Evolutionary conservation across 2,113 vertebrate genomes (phyloP).

Genomic region (Sorex araneus): DNA sequence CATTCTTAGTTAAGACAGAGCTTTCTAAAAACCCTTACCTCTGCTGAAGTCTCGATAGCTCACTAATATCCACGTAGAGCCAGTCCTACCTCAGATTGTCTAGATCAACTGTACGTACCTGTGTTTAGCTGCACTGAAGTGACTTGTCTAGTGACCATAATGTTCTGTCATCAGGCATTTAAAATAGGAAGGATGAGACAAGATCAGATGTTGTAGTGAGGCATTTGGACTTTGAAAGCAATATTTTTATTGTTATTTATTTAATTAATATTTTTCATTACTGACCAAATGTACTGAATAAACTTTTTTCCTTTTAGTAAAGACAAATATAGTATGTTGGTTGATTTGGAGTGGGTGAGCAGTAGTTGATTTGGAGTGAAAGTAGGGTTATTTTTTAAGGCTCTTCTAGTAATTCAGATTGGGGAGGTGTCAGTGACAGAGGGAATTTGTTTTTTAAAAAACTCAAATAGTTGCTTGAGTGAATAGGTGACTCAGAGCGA

Average conservation of each 20-base stretch:
- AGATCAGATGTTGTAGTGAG: background rate
- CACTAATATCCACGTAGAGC: background rate
- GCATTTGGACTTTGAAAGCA: constrained; percentile 2
- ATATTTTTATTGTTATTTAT: background rate
- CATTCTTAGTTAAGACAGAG: background rate
- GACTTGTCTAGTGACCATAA: background rate
- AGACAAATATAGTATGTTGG: background rate
- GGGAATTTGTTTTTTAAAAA: background rate
- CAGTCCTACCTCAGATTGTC: background rate
- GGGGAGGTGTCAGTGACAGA: background rate
- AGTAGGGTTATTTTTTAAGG: too few relatives aligned
- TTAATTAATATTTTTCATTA: background rate
- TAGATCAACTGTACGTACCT: background rate
- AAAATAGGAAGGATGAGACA: background rate
- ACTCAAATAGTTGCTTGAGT: background rate
- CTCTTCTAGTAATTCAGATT: constrained; percentile 34
- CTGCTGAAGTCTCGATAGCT: background rate
- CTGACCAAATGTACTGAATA: background rate
- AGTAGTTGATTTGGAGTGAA: too few relatives aligned
- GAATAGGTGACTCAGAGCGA: background rate
- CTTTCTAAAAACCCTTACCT: background rate
- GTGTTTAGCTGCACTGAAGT: background rate
- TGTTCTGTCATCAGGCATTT: background rate
- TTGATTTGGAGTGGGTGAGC: constrained; percentile 7
- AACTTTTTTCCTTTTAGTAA: background rate